These are phyloP conservation scores for Blennius ocellaris DNA, from an alignment of 2,113 vertebrate genomes.

Conservation along the genomic window DNA sequence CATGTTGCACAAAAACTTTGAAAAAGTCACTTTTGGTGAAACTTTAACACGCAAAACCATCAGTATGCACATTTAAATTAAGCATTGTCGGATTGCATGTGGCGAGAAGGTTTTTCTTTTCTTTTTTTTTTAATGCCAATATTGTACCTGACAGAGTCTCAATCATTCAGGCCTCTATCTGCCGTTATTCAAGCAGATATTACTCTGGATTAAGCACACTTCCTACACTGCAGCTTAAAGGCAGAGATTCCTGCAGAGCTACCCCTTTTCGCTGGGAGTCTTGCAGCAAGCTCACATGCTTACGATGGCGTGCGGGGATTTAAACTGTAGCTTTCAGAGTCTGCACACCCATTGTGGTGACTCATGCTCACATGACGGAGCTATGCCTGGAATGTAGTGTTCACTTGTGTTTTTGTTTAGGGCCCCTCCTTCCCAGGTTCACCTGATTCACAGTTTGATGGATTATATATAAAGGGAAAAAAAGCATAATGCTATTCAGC, in stretches of 20 bases:
- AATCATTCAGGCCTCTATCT: neutral
- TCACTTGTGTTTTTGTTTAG: slow-evolving; percentile 58
- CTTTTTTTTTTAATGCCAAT: neutral
- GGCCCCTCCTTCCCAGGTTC: slow-evolving; percentile 27
- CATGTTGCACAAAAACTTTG: too few species aligned
- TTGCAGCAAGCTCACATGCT: slow-evolving; percentile 33
- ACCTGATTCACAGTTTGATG: slow-evolving; percentile 52
- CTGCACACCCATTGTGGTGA: slow-evolving; percentile 48
- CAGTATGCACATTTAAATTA: neutral
- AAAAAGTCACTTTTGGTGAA: neutral
- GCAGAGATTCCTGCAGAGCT: slow-evolving; percentile 8
- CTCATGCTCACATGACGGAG: slow-evolving; percentile 53
- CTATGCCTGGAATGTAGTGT: slow-evolving; percentile 63
- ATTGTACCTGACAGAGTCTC: neutral
- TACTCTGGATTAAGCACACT: slow-evolving; percentile 16
- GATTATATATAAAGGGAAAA: neutral
- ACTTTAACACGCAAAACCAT: neutral
- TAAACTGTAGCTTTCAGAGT: slow-evolving; percentile 43
- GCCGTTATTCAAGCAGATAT: neutral
- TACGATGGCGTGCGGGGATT: slow-evolving; percentile 40
- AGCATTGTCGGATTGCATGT: neutral
- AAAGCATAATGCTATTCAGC: slow-evolving; percentile 22
- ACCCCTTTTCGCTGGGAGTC: slow-evolving; percentile 18
- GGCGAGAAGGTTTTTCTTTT: neutral
- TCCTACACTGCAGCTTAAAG: slow-evolving; percentile 10